A percentile compares a stretch with the other conserved stretches of the same genome.
Conservation (phyloP, 1,140 invertebrate species). For the Eriocheir sinensis region DNA sequence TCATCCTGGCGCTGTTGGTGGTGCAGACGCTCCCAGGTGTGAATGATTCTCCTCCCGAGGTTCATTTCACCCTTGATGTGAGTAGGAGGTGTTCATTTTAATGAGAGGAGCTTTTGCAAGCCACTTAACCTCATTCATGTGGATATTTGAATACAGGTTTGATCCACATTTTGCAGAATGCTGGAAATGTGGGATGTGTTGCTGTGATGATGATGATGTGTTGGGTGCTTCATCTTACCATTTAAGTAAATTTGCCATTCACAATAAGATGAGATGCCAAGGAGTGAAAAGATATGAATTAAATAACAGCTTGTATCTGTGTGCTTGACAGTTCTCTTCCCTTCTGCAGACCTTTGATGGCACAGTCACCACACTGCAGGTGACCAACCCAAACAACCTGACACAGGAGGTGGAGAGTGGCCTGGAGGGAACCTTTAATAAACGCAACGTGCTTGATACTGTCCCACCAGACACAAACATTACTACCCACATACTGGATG, state of each 20-base stretch:
- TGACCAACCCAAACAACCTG: constrained; percentile 50
- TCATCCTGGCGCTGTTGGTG: constrained; percentile 79
- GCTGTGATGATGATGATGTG: too few species aligned
- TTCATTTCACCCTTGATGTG: constrained; percentile 77
- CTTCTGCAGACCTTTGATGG: constrained; percentile 73
- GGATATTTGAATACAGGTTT: too few species aligned
- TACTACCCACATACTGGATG: constrained; percentile 52
- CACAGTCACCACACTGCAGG: constrained; percentile 69
- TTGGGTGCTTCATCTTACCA: too few species aligned
- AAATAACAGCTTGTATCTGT: neutral
- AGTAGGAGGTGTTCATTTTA: too few species aligned
- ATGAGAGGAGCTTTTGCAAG: too few species aligned
- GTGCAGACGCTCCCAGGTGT: constrained; percentile 79
- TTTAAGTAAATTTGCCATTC: too few species aligned
- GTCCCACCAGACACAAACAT: constrained; percentile 37
- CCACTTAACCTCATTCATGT: too few species aligned
- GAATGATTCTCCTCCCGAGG: constrained; percentile 78
- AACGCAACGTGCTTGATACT: neutral
- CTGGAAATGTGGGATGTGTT: too few species aligned
- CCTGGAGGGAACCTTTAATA: neutral
- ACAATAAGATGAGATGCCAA: too few species aligned
- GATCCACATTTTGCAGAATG: too few species aligned
- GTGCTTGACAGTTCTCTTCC: neutral
- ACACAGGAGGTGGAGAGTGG: neutral
- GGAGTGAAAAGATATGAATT: neutral